These are phyloP conservation scores for Drosophila elegans DNA, from an alignment of 1,140 invertebrate species.

Conservation along the genomic window DNA sequence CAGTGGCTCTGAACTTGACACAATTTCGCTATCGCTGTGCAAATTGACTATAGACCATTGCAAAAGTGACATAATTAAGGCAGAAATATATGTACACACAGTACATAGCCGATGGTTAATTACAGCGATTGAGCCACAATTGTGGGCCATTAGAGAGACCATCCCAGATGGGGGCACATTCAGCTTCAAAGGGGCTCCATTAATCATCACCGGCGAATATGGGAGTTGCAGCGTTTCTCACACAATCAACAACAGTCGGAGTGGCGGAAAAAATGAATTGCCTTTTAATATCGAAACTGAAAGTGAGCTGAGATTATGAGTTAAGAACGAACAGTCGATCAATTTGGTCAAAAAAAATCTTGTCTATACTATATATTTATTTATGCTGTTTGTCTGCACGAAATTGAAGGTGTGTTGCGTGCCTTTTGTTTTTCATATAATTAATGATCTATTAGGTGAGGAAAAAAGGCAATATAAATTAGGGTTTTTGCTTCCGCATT, in stretches of 20 bases:
- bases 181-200: slow-evolving; percentile 39
- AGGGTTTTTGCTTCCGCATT: slow-evolving; percentile 60
- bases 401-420: slow-evolving; percentile 62
- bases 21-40: slow-evolving; percentile 45
- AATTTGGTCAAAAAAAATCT: slow-evolving; percentile 36
- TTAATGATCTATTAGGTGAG: slow-evolving; percentile 63
- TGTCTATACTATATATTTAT: slow-evolving; percentile 39
- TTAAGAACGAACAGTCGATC: slow-evolving; percentile 58
- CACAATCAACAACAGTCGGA: slow-evolving; percentile 12
- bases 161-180: slow-evolving; percentile 47
- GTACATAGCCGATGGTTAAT: slow-evolving; percentile 39
- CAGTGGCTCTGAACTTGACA: slow-evolving; percentile 66
- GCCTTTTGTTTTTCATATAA: slow-evolving; percentile 58
- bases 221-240: slow-evolving; percentile 53
- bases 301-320: slow-evolving; percentile 59
- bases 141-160: slow-evolving; percentile 45
- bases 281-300: slow-evolving; percentile 69
- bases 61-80: slow-evolving; percentile 62
- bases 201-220: slow-evolving; percentile 56
- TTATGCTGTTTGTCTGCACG: slow-evolving; percentile 48
- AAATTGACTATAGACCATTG: slow-evolving; percentile 59
- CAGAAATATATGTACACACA: slow-evolving; percentile 18
- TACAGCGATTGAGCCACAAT: slow-evolving; percentile 57
- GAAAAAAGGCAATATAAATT: slow-evolving; percentile 54
- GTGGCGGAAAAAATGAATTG: slow-evolving; percentile 57